These are phyloP conservation scores for Aleadryas rufinucha DNA, from an alignment of 2,113 vertebrate genomes.

Conservation along the genomic window DNA sequence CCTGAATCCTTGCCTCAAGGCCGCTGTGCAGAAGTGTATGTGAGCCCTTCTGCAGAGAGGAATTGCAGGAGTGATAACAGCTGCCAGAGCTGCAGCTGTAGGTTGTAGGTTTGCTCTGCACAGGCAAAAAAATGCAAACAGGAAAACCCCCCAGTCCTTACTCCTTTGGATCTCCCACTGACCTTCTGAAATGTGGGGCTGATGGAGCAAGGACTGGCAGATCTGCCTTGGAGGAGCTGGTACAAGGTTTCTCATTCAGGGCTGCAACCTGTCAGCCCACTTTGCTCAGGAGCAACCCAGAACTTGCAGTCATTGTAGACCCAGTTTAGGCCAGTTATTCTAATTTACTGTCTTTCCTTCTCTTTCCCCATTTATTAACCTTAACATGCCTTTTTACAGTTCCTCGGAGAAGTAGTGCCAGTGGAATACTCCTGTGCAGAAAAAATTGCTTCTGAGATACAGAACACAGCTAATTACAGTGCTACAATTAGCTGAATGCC, in stretches of 20 bases:
- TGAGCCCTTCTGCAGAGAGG: neutral
- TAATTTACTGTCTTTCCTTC: neutral
- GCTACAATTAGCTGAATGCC: conserved; percentile 42
- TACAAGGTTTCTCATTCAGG: neutral
- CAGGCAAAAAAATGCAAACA: neutral
- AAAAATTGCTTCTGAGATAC: neutral
- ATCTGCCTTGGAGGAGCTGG: neutral
- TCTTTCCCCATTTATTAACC: conserved; percentile 13
- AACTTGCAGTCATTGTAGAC: neutral
- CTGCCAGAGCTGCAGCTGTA: neutral
- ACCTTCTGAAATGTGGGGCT: neutral
- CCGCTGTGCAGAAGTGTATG: neutral
- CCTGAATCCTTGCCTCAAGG: conserved; percentile 55
- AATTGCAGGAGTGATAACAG: neutral
- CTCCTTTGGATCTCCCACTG: neutral
- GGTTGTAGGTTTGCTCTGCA: neutral
- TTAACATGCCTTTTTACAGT: conserved; percentile 3
- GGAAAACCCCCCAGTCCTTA: neutral
- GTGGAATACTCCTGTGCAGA: neutral
- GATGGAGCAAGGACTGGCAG: neutral
- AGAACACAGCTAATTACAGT: conserved; percentile 31
- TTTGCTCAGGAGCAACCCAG: neutral
- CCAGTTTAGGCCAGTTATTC: neutral
- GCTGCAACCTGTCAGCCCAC: neutral
- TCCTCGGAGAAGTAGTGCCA: neutral